Evolutionary conservation across 2,888 invertebrate species (phyloP).

Genomic region (Heliconius cydno): DNA sequence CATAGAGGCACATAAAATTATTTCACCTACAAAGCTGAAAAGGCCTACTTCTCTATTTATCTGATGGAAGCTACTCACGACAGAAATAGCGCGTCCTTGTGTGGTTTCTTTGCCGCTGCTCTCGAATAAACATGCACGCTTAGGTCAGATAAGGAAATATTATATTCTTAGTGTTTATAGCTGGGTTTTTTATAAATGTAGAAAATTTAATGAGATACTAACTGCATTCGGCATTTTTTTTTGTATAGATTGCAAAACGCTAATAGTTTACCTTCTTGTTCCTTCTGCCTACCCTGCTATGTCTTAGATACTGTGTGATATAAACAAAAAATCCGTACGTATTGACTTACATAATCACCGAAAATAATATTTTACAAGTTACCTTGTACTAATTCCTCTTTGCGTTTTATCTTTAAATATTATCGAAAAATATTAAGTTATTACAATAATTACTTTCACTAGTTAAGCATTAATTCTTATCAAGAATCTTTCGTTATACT

Average conservation of each 20-base stretch:
- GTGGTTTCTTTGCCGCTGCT: slow-evolving; percentile 19
- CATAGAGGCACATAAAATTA: slow-evolving; percentile 1
- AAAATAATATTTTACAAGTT: no score
- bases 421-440: not conserved
- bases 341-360: no score
- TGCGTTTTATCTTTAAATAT: no score
- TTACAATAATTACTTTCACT: not conserved
- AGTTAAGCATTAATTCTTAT: not conserved
- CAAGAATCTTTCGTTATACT: not conserved
- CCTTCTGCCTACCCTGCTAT: no score
- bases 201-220: no score
- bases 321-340: no score
- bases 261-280: no score
- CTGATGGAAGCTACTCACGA: slow-evolving; percentile 18
- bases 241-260: no score
- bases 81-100: slow-evolving; percentile 27
- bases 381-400: no score
- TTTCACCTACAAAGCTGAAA: slow-evolving; percentile 16
- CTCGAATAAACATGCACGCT: slow-evolving; percentile 18
- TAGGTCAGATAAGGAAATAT: slow-evolving; percentile 14
- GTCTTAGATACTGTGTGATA: no score
- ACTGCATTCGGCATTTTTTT: no score
- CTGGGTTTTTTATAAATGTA: no score
- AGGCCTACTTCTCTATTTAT: slow-evolving; percentile 18
- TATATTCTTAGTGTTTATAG: not conserved